A percentile compares a stretch with the other conserved stretches of the same genome.
Conservation (phyloP, 2,797 vertebrate genomes). For the Rhynchonycteris naso region DNA sequence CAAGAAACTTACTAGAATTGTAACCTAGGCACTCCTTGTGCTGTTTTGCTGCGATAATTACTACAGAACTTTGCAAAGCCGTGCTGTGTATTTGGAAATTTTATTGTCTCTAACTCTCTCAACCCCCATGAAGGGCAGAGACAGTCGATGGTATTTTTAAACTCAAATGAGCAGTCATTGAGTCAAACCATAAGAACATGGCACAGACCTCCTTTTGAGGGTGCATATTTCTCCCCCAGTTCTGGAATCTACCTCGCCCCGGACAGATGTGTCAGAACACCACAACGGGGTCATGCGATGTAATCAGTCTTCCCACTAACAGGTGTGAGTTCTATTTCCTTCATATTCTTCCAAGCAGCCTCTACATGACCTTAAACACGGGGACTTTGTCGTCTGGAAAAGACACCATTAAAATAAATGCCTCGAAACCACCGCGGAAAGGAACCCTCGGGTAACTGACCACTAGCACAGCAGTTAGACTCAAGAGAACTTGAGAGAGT, state of each 20-base stretch:
- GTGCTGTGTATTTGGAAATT: background rate
- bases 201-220: background rate
- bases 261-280: background rate
- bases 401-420: background rate
- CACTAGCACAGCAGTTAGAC: background rate
- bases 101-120: background rate
- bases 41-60: background rate
- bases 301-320: background rate
- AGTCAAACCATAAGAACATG: background rate
- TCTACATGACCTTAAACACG: background rate
- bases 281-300: background rate
- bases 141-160: background rate
- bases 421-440: background rate
- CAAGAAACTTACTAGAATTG: background rate
- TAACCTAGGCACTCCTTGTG: background rate
- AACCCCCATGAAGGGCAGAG: background rate
- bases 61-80: background rate
- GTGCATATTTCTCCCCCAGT: background rate
- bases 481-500: background rate
- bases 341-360: background rate
- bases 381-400: background rate
- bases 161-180: background rate
- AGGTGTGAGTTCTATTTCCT: background rate
- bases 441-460: background rate
- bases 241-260: background rate